Base-by-base conservation (phyloP, 2,888 invertebrate genomes). In the Ephialtes manifestator region DNA sequence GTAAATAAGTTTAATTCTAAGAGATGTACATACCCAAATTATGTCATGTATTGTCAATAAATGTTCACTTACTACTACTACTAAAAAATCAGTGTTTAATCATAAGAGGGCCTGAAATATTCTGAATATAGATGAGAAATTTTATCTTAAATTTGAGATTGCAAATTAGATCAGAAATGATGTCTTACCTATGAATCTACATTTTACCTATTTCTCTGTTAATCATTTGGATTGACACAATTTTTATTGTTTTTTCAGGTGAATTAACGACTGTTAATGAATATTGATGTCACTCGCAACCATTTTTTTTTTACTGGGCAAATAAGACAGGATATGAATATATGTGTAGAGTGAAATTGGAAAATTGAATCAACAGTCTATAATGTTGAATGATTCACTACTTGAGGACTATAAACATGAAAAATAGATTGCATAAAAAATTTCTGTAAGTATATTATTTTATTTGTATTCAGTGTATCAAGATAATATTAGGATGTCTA, bases 241-340 rank as follows among this genome's bases (percentile, higher is more conserved):
- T 71, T 55, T 72, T 43, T 28, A 20, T 15, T 24, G 20, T 63
- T 10, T 65, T 58, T 55, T 7, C 43, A 72, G 55, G 20, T 72
- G 24, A 39, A 55, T 43, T 5, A 39, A 71, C 55, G 48, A 15
- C 20, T 35, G 18, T 43, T 15, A 8, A 55, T 13, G 15, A 15
- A n/a, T 15, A 28, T 2, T 28, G 24, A 28, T 13, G 0, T 28
- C n/a, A 2, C 28, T 2, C 15, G 58, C 4, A 15, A 55, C 55
- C 24, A 28, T 58, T 4, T 28, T 58, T 28, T 24, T 28, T 58
- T 11, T 58, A 15, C 1, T 28, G 4, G 28, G 11, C 15, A 3
- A 28, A 0, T 13, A 28, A 28, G 15, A 20, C 11, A 8, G 20
- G 20, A 55, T 20, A 10, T 20, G 2, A 11, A 10, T 55, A 20